These are phyloP conservation scores for Nixonia krombeini DNA, from an alignment of 1,140 invertebrate genomes.

Conservation along the genomic window DNA sequence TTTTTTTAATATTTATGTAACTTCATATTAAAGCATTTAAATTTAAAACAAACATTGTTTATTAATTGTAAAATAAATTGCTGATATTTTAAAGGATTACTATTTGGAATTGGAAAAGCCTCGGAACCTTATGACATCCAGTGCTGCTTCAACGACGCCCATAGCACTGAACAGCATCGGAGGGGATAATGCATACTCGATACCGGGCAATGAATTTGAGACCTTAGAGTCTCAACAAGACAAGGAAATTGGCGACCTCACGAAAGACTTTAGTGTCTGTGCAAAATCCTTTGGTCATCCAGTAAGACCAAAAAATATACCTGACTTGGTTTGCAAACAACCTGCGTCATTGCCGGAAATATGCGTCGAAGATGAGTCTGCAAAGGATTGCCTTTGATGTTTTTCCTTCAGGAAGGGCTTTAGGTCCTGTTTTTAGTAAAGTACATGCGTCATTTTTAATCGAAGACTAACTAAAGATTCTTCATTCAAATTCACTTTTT, in stretches of 20 bases:
- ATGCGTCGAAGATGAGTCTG: slow-evolving; percentile 57
- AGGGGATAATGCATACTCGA: slow-evolving; percentile 44
- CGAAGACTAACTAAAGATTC: background rate
- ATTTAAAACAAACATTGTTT: too few relatives aligned
- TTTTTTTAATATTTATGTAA: too few relatives aligned
- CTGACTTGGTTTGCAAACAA: slow-evolving; percentile 42
- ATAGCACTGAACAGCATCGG: too few relatives aligned
- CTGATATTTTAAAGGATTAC: slow-evolving; percentile 55
- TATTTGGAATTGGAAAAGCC: slow-evolving; percentile 63
- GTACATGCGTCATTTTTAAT: slow-evolving; percentile 1
- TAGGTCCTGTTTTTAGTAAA: slow-evolving; percentile 53
- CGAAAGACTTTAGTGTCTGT: slow-evolving; percentile 66
- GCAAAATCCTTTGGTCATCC: slow-evolving; percentile 63
- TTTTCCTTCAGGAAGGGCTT: slow-evolving; percentile 55
- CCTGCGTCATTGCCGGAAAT: slow-evolving; percentile 45
- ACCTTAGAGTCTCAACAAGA: slow-evolving; percentile 52
- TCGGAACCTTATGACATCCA: slow-evolving; percentile 49
- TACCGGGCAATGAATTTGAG: slow-evolving; percentile 31
- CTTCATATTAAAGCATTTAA: too few relatives aligned
- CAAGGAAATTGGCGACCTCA: slow-evolving; percentile 61
- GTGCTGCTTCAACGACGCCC: slow-evolving; percentile 61
- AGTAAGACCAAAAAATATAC: slow-evolving; percentile 45
- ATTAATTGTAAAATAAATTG: too few relatives aligned
- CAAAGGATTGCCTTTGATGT: slow-evolving; percentile 68
- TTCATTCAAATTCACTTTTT: background rate